Evolutionary conservation across 2,113 vertebrate genomes (phyloP), one percentile per base, ranked within the genome.

Genomic region (Pachycephala philippinensis): DNA sequence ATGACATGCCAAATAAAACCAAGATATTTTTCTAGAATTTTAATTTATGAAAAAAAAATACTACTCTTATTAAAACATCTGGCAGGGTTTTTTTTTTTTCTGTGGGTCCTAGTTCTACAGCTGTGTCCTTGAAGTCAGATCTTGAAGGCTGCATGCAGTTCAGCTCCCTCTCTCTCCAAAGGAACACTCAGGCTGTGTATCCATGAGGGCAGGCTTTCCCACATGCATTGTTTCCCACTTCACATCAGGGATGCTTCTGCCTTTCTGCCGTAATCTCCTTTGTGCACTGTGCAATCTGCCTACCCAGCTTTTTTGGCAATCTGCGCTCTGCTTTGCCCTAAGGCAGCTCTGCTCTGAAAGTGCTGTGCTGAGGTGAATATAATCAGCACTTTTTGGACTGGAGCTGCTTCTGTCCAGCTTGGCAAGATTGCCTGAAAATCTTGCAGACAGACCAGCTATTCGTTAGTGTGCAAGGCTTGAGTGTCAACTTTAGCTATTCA

Each of bases 51-150:
- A 11, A 33, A 33, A 69, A 70, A 72, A 54, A 3, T 30, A 6
- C 50, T 57, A 2, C 30, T 74, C 15, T 56, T 52, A 10, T 27
- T 60, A 47, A 64, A 93, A 52, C 0, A 0, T 15, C 30, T 80
- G 23, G 4, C 4, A 80, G 15, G 6, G 6, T 0, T 4, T 14
- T 26, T 4, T 14, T 26, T 75, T 60, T 53, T 76, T 1, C 33
- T 68, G 49, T 59, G 7, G 4, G 7, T 68, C 17, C 16, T 84
- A 7, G 30, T 19, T 24, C 21, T 49, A 21, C 9, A 70, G 9
- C 10, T 33, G 28, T 3, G 15, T 70, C 60, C 68, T 77, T n/a
- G 44, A 75, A 60, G 19, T 70, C 37, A 72, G 18, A 35, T 28
- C 11, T n/a, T 14, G 45, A 74, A 64, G 30, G 10, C 26, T 87